Conservation (phyloP, 64 coral and sea anemone species). For the Pocillopora damicornis region DNA sequence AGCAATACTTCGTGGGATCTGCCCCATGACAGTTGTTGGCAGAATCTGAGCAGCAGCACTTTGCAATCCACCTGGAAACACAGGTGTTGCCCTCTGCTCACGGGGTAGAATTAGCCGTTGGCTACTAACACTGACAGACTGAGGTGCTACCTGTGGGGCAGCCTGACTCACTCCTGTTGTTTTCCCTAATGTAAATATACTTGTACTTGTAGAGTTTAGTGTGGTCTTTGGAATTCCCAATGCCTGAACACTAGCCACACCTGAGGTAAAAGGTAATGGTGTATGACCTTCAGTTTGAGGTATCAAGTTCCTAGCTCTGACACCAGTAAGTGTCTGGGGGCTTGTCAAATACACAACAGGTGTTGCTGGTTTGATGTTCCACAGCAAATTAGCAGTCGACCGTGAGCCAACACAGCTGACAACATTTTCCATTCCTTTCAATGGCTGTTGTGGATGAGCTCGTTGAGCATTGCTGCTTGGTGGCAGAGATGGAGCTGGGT, state of each 20-base stretch:
- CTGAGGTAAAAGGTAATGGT: background rate
- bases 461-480: constrained; percentile 7
- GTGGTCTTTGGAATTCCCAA: constrained; percentile 5
- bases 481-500: background rate
- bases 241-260: constrained; percentile 3
- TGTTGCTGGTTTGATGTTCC: constrained; percentile 71
- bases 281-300: constrained; percentile 15
- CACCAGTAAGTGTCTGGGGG: constrained; percentile 78
- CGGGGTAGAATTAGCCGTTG: constrained; percentile 21
- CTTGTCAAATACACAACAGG: constrained; percentile 86
- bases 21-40: background rate
- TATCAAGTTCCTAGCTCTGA: constrained; percentile 66
- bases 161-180: constrained; percentile 8
- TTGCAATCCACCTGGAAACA: background rate
- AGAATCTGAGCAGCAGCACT: constrained; percentile 3
- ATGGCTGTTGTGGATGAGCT: constrained; percentile 57
- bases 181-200: background rate
- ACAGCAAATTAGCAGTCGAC: constrained; percentile 43
- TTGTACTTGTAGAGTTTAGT: background rate
- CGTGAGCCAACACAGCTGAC: constrained; percentile 76
- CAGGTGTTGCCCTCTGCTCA: constrained; percentile 1
- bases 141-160: background rate
- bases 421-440: constrained; percentile 94
- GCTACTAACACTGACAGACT: background rate
- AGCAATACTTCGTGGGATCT: background rate